A percentile compares a stretch with the other conserved stretches of the same genome.
Evolutionary conservation across 2,113 vertebrate genomes (phyloP).

Genomic region (pig (Sus scrofa)): DNA sequence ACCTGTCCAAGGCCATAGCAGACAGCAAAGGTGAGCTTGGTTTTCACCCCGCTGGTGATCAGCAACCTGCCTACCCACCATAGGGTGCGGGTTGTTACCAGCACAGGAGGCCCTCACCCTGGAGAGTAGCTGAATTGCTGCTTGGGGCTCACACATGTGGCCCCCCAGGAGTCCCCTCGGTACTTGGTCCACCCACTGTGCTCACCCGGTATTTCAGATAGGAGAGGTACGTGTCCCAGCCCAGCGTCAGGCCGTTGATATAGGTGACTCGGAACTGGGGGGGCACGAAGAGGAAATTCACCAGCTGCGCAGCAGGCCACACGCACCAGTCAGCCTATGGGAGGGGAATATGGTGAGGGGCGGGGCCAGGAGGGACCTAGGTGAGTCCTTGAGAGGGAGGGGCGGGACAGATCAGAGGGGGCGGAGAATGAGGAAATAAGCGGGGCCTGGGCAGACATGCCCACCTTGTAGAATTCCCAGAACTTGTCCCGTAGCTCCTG

Average conservation of each 20-base stretch:
- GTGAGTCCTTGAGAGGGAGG: fast-evolving
- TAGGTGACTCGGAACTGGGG: constrained; percentile 93
- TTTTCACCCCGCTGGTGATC: neutral
- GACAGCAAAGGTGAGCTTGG: neutral
- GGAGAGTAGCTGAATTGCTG: neutral
- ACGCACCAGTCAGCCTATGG: constrained; percentile 93
- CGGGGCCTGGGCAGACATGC: fast-evolving
- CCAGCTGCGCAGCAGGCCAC: constrained; percentile 93
- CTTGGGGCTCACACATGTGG: neutral
- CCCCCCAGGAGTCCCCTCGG: neutral
- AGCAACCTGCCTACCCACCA: fast-evolving
- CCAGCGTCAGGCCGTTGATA: constrained; percentile 93
- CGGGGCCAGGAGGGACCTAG: fast-evolving
- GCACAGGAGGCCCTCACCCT: neutral
- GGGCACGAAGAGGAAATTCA: constrained; percentile 95
- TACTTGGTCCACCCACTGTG: neutral
- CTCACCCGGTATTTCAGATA: constrained; percentile 96
- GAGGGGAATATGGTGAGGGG: neutral
- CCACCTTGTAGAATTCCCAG: constrained; percentile 96
- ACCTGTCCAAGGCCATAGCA: neutral
- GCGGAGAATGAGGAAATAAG: neutral
- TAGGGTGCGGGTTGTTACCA: fast-evolving
- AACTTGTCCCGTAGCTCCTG: constrained; percentile 94
- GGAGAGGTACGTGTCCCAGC: constrained; percentile 97
- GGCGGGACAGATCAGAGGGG: neutral